These are phyloP conservation scores for Amphiprion ocellaris DNA, from an alignment of 2,113 vertebrate genomes.

Conservation along the genomic window DNA sequence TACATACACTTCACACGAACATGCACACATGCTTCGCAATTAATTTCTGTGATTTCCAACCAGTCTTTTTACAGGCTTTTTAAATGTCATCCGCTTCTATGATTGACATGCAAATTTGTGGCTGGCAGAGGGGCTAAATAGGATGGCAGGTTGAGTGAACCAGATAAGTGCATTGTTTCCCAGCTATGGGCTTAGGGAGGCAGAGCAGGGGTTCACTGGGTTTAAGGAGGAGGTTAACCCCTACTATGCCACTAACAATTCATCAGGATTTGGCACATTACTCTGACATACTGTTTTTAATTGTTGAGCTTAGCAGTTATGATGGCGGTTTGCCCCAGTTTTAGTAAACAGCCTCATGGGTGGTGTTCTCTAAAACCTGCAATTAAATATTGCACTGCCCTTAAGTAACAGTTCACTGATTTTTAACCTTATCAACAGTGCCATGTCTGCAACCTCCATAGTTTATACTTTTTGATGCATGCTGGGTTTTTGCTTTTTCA, in stretches of 20 bases:
- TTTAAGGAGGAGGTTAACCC: constrained; percentile 74
- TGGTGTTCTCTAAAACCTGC: background rate
- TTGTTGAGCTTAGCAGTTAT: background rate
- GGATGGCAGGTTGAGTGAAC: constrained; percentile 73
- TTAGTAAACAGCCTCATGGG: background rate
- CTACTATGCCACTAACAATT: constrained; percentile 23
- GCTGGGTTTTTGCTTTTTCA: background rate
- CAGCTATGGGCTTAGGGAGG: constrained; percentile 69
- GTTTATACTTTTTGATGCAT: background rate
- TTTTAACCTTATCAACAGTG: background rate
- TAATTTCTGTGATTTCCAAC: constrained; percentile 82
- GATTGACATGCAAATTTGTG: constrained; percentile 84
- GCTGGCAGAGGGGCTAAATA: constrained; percentile 76
- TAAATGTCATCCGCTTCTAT: constrained; percentile 79
- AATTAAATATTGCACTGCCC: background rate
- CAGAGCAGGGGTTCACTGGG: constrained; percentile 57
- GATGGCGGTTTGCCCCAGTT: background rate
- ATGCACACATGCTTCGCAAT: constrained; percentile 59
- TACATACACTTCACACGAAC: constrained; percentile 32
- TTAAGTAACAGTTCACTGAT: background rate
- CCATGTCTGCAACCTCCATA: background rate
- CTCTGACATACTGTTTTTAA: constrained; percentile 18
- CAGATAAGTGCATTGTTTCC: constrained; percentile 82
- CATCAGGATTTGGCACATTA: background rate
- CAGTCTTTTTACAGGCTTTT: constrained; percentile 80